These are phyloP conservation scores for Acheta domesticus DNA, from an alignment of 2,888 invertebrate genomes.

Conservation along the genomic window DNA sequence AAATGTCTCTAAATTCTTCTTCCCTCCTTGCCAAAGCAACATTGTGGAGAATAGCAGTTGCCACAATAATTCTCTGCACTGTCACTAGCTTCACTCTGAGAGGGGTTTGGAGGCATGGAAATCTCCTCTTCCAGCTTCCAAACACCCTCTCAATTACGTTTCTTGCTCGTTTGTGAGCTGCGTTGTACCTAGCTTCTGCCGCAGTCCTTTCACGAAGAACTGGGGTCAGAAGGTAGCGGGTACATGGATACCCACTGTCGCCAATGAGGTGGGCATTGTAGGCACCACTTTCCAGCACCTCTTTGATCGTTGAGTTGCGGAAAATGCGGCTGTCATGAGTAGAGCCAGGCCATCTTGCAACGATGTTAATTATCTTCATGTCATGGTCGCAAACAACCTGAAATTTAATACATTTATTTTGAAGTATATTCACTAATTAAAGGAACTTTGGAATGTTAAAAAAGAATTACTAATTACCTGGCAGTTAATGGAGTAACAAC, in stretches of 20 bases:
- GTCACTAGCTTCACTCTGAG: no score
- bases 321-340: not conserved
- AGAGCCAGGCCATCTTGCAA: not conserved
- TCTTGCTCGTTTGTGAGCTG: not conserved
- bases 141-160: not conserved
- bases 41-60: no score
- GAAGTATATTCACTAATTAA: no score
- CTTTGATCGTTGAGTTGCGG: not conserved
- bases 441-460: no score
- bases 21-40: no score
- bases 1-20: no score
- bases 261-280: not conserved
- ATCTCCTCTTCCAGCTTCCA: no score
- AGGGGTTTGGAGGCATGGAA: no score
- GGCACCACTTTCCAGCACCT: not conserved
- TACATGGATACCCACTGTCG: not conserved
- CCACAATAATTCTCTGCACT: no score
- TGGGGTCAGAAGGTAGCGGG: not conserved
- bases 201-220: not conserved
- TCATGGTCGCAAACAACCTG: not conserved
- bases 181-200: not conserved
- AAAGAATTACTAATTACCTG: no score
- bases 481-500: no score
- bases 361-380: not conserved
- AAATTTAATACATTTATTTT: not conserved